Percentiles rank a stretch among this genome's conserved stretches.
phyloP scores from a whole-genome alignment of 2,797 vertebrate species.

The Cyclopterus lumpus region DNA sequence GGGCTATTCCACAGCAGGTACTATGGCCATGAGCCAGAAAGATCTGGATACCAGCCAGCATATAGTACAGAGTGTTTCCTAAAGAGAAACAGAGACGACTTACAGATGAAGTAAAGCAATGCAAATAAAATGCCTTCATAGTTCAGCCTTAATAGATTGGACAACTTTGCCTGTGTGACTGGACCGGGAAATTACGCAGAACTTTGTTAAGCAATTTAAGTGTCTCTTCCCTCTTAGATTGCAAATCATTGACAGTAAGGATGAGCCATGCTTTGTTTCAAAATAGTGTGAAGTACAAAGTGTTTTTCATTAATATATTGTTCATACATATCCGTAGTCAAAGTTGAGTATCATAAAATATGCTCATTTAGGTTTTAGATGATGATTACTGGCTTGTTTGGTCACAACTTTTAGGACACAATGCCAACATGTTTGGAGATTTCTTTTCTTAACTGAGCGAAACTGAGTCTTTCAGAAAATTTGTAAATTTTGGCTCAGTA shows the following conservation, averaged over 20 bases:
- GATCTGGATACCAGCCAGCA: slow-evolving; percentile 38
- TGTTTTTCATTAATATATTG: background rate
- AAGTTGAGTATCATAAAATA: background rate
- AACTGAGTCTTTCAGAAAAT: background rate
- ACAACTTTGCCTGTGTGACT: background rate
- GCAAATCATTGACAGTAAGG: slow-evolving; percentile 5
- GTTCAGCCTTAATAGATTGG: slow-evolving; percentile 9
- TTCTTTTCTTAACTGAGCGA: background rate
- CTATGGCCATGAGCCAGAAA: slow-evolving; percentile 34
- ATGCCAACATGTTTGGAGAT: background rate
- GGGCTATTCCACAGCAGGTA: slow-evolving; percentile 61
- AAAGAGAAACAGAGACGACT: slow-evolving; percentile 9
- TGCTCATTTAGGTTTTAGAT: background rate
- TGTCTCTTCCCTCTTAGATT: slow-evolving; percentile 31
- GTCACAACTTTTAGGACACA: slow-evolving; percentile 5
- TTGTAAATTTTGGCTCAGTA: background rate
- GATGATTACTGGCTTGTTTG: background rate
- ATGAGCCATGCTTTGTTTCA: slow-evolving; percentile 15
- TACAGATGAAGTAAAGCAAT: background rate
- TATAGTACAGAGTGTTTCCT: slow-evolving; percentile 14
- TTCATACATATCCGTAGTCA: background rate
- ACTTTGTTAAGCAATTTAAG: background rate
- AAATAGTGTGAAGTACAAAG: background rate
- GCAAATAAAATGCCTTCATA: background rate
- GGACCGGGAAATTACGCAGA: background rate